phyloP scores from a whole-genome alignment of 2,888 invertebrate species.

The Megaustenia siamemsis region DNA sequence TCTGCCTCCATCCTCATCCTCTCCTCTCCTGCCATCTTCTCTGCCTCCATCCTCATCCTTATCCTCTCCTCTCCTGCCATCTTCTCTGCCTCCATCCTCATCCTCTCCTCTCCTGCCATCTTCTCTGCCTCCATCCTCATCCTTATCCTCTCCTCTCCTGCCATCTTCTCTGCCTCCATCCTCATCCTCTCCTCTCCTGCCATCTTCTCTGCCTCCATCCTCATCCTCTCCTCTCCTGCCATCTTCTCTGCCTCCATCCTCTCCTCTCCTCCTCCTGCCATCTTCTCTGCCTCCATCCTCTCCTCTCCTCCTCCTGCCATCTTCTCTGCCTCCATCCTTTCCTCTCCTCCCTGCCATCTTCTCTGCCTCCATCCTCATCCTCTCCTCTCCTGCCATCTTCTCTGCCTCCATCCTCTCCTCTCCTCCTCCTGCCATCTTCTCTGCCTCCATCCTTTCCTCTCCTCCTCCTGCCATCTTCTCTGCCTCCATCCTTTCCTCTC shows the following conservation, averaged over 20 bases:
- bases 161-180: too few species aligned
- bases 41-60: too few species aligned
- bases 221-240: background rate
- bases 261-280: conserved; percentile 6
- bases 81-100: background rate
- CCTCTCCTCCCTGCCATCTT: background rate
- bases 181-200: background rate
- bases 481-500: conserved; percentile 11
- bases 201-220: background rate
- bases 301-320: background rate
- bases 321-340: background rate
- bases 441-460: background rate
- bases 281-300: conserved; percentile 6
- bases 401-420: background rate
- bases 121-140: background rate
- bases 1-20: background rate
- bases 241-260: background rate
- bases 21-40: too few species aligned
- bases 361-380: background rate
- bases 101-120: background rate
- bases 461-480: background rate
- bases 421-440: background rate
- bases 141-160: too few species aligned
- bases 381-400: background rate
- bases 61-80: background rate